Conservation (phyloP, 2,113 vertebrate genomes). For the Paracanthobrama guichenoti region DNA sequence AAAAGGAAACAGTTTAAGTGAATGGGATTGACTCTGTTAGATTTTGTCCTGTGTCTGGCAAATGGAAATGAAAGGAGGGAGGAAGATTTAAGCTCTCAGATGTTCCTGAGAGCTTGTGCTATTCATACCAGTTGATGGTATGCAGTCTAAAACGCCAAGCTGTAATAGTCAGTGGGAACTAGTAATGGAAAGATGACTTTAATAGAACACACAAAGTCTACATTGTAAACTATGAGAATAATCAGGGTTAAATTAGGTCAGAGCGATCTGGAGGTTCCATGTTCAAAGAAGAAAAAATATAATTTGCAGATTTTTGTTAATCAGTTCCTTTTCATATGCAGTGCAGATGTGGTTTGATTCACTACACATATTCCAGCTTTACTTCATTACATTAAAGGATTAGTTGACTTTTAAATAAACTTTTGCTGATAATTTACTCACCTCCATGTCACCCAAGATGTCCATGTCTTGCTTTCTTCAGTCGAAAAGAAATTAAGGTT, state of each 20-base stretch:
- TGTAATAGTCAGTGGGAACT: background rate
- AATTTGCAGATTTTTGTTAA: background rate
- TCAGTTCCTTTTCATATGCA: background rate
- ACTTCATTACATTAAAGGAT: background rate
- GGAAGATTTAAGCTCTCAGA: slow-evolving; percentile 16
- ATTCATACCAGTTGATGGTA: slow-evolving; percentile 7
- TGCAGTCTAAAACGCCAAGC: background rate
- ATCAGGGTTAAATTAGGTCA: background rate
- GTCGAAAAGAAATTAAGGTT: too few species aligned
- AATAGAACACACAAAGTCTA: slow-evolving; percentile 29
- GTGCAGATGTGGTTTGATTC: background rate
- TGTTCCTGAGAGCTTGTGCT: slow-evolving; percentile 3
- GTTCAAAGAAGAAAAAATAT: background rate
- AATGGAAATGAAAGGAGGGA: slow-evolving; percentile 6
- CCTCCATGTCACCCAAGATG: too few species aligned
- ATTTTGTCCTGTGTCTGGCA: background rate
- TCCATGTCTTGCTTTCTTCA: too few species aligned
- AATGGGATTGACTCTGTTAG: background rate
- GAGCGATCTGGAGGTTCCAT: background rate
- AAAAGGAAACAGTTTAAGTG: slow-evolving; percentile 30
- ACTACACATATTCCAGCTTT: background rate
- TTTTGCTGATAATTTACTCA: too few species aligned
- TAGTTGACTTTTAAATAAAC: too few species aligned
- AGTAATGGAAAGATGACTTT: slow-evolving; percentile 16
- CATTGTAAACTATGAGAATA: slow-evolving; percentile 13